Evolutionary conservation across 2,113 vertebrate species (phyloP).

Genomic region (Ploceus nigricollis): DNA sequence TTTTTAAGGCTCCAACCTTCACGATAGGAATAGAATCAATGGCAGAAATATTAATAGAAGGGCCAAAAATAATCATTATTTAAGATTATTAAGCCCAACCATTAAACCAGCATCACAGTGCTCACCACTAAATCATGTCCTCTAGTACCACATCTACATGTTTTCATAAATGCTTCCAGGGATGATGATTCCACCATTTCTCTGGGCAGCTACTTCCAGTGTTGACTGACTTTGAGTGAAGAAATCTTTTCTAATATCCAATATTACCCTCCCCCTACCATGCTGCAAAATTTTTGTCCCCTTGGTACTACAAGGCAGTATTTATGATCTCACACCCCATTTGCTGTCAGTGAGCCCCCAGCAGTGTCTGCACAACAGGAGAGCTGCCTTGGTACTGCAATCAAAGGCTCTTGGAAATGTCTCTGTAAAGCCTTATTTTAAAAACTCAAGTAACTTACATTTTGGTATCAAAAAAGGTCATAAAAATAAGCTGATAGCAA

Average conservation of each 20-base stretch:
- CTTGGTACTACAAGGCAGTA: not conserved
- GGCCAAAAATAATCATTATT: not conserved
- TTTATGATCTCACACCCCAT: not conserved
- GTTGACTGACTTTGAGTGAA: not conserved
- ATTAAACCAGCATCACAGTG: not conserved
- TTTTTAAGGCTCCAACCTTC: not conserved
- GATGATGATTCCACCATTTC: not conserved
- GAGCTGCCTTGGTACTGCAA: not conserved
- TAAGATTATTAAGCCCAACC: not conserved
- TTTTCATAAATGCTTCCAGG: not conserved
- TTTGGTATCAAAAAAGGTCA: not conserved
- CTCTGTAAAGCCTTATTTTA: not conserved
- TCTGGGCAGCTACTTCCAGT: not conserved
- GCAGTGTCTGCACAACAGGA: not conserved
- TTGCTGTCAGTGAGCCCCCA: accelerated
- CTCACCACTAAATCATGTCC: not conserved
- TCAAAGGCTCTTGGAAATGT: not conserved
- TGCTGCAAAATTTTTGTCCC: not conserved
- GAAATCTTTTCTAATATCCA: not conserved
- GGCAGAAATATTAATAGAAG: not conserved
- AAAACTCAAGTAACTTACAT: not conserved
- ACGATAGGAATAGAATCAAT: accelerated
- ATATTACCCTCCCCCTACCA: not conserved
- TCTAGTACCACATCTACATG: not conserved
- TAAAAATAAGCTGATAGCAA: not conserved